Evolutionary conservation across 2,888 invertebrate species (phyloP), one percentile per base, ranked within the genome.

Genomic region (Choreutis nemorana): DNA sequence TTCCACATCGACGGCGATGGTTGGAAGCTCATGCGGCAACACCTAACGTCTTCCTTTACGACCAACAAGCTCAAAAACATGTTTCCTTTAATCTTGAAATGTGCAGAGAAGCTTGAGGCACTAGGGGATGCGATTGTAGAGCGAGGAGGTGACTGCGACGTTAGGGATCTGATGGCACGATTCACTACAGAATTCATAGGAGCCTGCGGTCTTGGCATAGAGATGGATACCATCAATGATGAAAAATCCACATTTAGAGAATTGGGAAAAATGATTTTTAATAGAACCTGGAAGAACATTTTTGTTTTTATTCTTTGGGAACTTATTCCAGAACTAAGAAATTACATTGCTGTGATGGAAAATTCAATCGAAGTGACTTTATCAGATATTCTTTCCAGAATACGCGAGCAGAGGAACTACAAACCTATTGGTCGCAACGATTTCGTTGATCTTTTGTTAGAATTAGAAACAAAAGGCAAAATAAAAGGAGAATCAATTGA

Each of bases 11-110:
- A 70, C 12, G 71, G 71, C 1, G 72, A 73, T 25, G 26, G 29
- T 3, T 73, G 73, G 73, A 68, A 55, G 34, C 40, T 71, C 6
- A 31, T 65, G 8, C 50, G 72, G 1, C 62, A 70, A 32, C 54
- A 62, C 4, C 28, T 72, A n/a, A 68, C 72, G 8, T 50, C 68
- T 0, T 58, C 68, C 0, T 72, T 72, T 31, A 71, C 71, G 1
- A 60, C 56, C 0, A 58, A 62, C 2, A 70, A 71, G 32, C 37
- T 73, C 15, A 65, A 59, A 31, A 55, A 44, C 3, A 73, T 72
- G 73, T 73, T 67, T 26, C 73, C 72, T 2, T 41, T 73, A 12
- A 48, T 73, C 2, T 49, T 64, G 12, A 46, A 57, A 8, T 61
- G 70, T 28, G 58, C 73, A 0, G 56, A 62, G 27, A 68, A 62